Base-by-base conservation (phyloP, 2,113 vertebrate species). In the Misgurnus anguillicaudatus region DNA sequence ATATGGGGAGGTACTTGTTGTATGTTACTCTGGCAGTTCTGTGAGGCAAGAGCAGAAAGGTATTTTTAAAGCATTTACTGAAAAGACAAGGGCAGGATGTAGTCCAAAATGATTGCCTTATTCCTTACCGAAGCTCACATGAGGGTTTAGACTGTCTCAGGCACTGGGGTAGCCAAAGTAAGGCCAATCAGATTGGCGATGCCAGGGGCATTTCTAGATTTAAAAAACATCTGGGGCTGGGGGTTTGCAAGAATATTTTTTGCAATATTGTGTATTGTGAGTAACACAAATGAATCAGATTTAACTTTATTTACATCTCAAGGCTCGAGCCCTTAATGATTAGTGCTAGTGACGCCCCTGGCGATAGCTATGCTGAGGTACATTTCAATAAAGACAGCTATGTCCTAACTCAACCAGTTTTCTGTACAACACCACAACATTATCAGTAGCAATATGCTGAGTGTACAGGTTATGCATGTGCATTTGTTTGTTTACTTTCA, bases 51-150 rank as follows among this genome's bases (percentile, higher is more conserved):
- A 70, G 8, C 9, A 16, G 72, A 63, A 17, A 53, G 51, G 53
- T 9, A 38, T 53, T 75, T 78, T 78, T 57, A 75, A 74, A 80
- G 36, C 82, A 68, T 72, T 63, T 72, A 73, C 81, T 51, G 75
- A 68, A 57, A 71, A 74, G 74, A 51, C n/a, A 62, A 84, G 71
- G 53, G 19, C 45, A 69, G 78, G 21, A 75, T 53, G 45, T 36
- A 69, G 16, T 24, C 41, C 24, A n/a, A 69, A 69, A 73, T 45
- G 6, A 78, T 78, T 55, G 24, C 53, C 53, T 38, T 80, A 38
- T 60, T 68, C 75, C 47, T 69, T 72, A 53, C 19, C 10, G 24
- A 51, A 64, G 69, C 63, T 74, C 61, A 39, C 41, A 21, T 36
- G 31, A 62, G 73, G 68, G 68, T 80, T 80, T 75, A 65, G 77